Conservation (phyloP, 1,140 invertebrate species). For the Drosophila athabasca region DNA sequence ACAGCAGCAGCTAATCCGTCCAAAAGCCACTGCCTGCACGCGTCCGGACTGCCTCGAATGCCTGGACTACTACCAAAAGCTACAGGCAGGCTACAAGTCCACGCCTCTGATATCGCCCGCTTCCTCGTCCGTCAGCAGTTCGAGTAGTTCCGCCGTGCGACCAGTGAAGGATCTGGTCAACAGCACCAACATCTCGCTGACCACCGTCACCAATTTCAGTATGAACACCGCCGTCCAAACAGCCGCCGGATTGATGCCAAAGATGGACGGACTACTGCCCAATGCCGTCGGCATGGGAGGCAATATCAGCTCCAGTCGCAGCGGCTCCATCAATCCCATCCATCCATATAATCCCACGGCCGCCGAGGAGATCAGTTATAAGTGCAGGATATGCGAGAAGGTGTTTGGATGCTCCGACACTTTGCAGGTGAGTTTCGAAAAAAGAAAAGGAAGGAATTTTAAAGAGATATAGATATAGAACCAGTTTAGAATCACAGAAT, state of each 20-base stretch:
- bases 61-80: conserved; percentile 65
- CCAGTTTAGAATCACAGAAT: too few relatives aligned
- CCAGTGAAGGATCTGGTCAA: conserved; percentile 35
- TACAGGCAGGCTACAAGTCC: conserved; percentile 46
- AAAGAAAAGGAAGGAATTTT: background rate
- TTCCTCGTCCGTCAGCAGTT: conserved; percentile 67
- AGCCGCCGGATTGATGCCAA: conserved; percentile 11
- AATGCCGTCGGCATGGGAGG: conserved; percentile 26
- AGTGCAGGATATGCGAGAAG: conserved; percentile 81
- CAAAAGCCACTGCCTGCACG: conserved; percentile 40
- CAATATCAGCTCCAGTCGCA: background rate
- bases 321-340: conserved; percentile 1
- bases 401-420: conserved; percentile 81
- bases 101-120: conserved; percentile 65
- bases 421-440: conserved; percentile 67
- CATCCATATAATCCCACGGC: conserved; percentile 19
- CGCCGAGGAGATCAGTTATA: conserved; percentile 76
- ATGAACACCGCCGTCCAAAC: conserved; percentile 37
- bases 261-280: background rate
- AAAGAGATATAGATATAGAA: background rate
- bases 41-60: conserved; percentile 67
- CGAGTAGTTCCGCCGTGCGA: conserved; percentile 30
- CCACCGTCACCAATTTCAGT: conserved; percentile 68
- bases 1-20: conserved; percentile 14
- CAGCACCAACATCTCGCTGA: conserved; percentile 65